A percentile compares a stretch with the other conserved stretches of the same genome.
Conservation (phyloP, 2,888 invertebrate genomes). For the Trachelus stipa region DNA sequence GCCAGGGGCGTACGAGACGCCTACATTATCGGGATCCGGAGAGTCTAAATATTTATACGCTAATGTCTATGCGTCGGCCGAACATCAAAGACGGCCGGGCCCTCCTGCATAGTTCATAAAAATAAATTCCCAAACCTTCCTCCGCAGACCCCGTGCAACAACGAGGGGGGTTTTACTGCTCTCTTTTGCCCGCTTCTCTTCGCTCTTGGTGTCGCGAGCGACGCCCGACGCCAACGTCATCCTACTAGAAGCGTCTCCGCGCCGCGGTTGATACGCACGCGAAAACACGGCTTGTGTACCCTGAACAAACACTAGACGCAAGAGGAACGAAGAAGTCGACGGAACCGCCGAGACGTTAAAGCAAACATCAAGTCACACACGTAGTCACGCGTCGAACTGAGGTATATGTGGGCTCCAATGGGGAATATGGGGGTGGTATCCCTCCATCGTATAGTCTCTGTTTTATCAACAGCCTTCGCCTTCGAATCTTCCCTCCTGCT, state of each 20-base stretch:
- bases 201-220: slow-evolving; percentile 16
- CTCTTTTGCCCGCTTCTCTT: slow-evolving; percentile 13
- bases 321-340: slow-evolving; percentile 34
- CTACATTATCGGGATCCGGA: slow-evolving; percentile 47
- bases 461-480: too few relatives aligned
- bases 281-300: slow-evolving; percentile 62
- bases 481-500: neutral
- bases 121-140: slow-evolving; percentile 57
- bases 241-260: slow-evolving; percentile 18
- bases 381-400: slow-evolving; percentile 45
- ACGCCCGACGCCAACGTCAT: neutral
- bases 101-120: slow-evolving; percentile 59
- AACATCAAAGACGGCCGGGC: slow-evolving; percentile 60
- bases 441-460: too few relatives aligned
- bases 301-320: slow-evolving; percentile 54
- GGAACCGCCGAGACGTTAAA: slow-evolving; percentile 61
- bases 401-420: neutral
- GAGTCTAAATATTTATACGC: slow-evolving; percentile 63
- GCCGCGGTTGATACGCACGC: slow-evolving; percentile 48
- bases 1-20: slow-evolving; percentile 35
- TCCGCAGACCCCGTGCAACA: neutral
- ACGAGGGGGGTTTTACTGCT: neutral
- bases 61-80: slow-evolving; percentile 55
- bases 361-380: slow-evolving; percentile 61
- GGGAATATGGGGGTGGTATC: too few relatives aligned